phyloP scores from a whole-genome alignment of 2,888 invertebrate species.

The Emmelina monodactyla region DNA sequence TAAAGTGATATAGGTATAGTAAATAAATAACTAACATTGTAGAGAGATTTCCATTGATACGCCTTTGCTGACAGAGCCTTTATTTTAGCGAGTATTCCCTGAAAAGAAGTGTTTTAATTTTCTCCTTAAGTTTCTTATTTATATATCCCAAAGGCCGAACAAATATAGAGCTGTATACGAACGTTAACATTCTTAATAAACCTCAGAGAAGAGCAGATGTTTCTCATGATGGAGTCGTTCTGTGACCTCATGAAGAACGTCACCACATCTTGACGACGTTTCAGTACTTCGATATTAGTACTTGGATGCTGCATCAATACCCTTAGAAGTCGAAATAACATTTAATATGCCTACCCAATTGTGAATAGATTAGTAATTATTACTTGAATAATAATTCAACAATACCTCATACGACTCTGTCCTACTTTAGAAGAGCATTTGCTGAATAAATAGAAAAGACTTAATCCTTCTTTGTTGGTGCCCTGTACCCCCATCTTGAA shows the following conservation, averaged over 20 bases:
- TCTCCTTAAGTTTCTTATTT: too few species aligned
- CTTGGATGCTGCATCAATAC: conserved; percentile 76
- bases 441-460: conserved; percentile 75
- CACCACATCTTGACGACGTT: conserved; percentile 73
- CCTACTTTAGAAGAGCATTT: conserved; percentile 77
- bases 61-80: conserved; percentile 68
- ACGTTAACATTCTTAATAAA: conserved; percentile 71
- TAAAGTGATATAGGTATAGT: conserved; percentile 1
- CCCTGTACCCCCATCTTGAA: conserved; percentile 72
- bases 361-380: too few species aligned
- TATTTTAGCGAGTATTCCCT: conserved; percentile 72
- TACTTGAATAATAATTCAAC: too few species aligned
- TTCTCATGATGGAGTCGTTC: conserved; percentile 69
- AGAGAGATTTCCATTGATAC: conserved; percentile 74
- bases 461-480: conserved; percentile 72
- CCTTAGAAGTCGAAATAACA: conserved; percentile 36
- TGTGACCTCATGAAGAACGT: conserved; percentile 70
- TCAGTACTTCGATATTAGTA: conserved; percentile 65
- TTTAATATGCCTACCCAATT: conserved; percentile 6
- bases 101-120: conserved; percentile 20
- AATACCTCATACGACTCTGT: conserved; percentile 69
- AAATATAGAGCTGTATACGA: too few species aligned
- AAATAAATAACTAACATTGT: conserved; percentile 61
- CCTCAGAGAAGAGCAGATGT: conserved; percentile 68
- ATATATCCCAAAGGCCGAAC: too few species aligned